Percentiles rank a stretch among this genome's conserved stretches.
Conservation (phyloP, 2,797 vertebrate species). For the Squalus acanthias region DNA sequence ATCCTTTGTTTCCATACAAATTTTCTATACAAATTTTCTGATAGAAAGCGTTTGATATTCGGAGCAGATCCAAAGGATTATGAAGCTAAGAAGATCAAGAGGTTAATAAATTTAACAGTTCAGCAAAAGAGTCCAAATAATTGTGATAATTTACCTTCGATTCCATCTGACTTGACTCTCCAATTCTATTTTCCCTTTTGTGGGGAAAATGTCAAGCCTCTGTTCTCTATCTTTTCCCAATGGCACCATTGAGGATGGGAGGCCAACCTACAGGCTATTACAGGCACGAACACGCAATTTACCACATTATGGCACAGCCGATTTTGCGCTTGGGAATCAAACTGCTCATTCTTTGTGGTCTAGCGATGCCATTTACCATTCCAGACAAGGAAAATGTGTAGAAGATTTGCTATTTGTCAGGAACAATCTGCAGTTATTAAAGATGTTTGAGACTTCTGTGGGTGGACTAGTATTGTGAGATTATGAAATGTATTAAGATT, state of each 20-base stretch:
- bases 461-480: background rate
- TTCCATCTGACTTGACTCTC: background rate
- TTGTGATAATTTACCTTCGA: background rate
- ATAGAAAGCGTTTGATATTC: background rate
- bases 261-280: background rate
- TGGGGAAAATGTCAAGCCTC: background rate
- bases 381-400: background rate
- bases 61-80: background rate
- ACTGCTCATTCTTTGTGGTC: background rate
- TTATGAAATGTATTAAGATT: too few relatives aligned
- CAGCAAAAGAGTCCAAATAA: background rate
- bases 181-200: background rate
- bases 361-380: background rate
- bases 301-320: background rate
- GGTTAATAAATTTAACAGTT: background rate
- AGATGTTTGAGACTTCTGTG: background rate
- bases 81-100: background rate
- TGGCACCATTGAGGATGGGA: background rate
- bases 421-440: background rate
- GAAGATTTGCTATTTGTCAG: background rate
- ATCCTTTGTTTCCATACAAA: background rate
- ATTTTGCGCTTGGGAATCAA: background rate
- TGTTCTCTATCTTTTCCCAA: background rate
- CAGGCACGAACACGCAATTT: background rate
- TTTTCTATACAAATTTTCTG: background rate